Conservation (phyloP, 2,888 invertebrate species). For the Iselma pallidipennis region DNA sequence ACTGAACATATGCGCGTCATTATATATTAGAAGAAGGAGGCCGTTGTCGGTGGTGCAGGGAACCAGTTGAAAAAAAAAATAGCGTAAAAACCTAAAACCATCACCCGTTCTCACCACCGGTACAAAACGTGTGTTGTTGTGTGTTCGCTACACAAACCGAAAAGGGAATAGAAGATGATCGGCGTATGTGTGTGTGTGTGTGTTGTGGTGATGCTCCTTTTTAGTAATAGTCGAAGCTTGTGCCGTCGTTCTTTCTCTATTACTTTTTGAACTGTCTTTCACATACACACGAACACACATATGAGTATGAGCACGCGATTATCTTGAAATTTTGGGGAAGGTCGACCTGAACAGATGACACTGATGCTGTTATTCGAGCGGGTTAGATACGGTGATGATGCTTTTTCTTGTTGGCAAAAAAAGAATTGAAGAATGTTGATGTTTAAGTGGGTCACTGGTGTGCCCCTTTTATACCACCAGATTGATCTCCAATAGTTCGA, state of each 20-base stretch:
- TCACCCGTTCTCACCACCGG: constrained; percentile 26
- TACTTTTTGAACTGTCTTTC: background rate
- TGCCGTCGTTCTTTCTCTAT: background rate
- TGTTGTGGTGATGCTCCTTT: too few relatives aligned
- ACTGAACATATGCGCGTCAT: constrained; percentile 49
- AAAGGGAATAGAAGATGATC: background rate
- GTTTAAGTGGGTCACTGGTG: constrained; percentile 6
- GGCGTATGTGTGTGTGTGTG: too few relatives aligned
- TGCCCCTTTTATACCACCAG: background rate
- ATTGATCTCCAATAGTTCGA: background rate
- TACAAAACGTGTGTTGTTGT: background rate
- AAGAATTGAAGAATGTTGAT: background rate
- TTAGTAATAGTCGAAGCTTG: too few relatives aligned
- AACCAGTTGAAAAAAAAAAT: constrained; percentile 16
- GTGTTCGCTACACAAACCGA: background rate
- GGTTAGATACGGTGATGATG: constrained; percentile 5
- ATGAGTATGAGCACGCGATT: background rate
- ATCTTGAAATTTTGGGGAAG: background rate
- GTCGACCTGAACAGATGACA: constrained; percentile 1
- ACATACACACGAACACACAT: background rate
- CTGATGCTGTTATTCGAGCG: constrained; percentile 3
- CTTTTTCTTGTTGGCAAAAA: constrained; percentile 1
- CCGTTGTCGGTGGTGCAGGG: background rate
- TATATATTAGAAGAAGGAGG: constrained; percentile 42
- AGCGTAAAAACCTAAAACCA: constrained; percentile 37